Percentiles rank a stretch among this genome's conserved stretches.
phyloP scores from a whole-genome alignment of 2,888 invertebrate genomes.

The Anarsia innoxiella region DNA sequence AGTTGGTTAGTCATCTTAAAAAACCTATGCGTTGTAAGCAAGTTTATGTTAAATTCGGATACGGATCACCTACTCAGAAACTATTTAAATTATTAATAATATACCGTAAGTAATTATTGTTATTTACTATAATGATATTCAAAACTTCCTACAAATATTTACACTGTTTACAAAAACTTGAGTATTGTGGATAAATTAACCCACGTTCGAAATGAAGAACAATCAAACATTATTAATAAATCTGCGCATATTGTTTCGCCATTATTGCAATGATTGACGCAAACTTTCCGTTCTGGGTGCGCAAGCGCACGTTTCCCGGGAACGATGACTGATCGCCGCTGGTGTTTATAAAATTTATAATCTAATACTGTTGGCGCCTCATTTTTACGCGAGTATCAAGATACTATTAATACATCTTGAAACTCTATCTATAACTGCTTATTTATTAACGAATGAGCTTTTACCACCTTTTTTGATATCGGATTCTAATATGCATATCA shows the following conservation, averaged over 20 bases:
- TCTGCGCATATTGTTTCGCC: conserved; percentile 17
- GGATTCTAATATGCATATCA: too few relatives aligned
- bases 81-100: neutral
- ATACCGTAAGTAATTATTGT: too few relatives aligned
- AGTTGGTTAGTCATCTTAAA: too few relatives aligned
- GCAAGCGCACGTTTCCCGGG: conserved; percentile 27
- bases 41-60: neutral
- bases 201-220: conserved; percentile 3
- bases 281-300: conserved; percentile 18
- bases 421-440: too few relatives aligned
- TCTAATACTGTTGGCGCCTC: conserved; percentile 3
- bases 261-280: conserved; percentile 20
- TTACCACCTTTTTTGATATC: too few relatives aligned
- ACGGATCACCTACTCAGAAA: neutral
- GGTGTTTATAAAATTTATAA: conserved; percentile 11
- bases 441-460: too few relatives aligned
- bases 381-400: conserved; percentile 6
- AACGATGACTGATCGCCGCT: conserved; percentile 29
- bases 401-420: conserved; percentile 2
- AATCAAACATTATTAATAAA: conserved; percentile 10
- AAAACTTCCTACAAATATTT: too few relatives aligned
- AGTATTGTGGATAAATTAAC: conserved; percentile 4
- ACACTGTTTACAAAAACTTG: conserved; percentile 6
- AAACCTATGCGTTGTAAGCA: too few relatives aligned
- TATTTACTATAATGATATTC: too few relatives aligned